phyloP scores from a whole-genome alignment of 2,113 vertebrate species.

The Drymodes brunneopygia region DNA sequence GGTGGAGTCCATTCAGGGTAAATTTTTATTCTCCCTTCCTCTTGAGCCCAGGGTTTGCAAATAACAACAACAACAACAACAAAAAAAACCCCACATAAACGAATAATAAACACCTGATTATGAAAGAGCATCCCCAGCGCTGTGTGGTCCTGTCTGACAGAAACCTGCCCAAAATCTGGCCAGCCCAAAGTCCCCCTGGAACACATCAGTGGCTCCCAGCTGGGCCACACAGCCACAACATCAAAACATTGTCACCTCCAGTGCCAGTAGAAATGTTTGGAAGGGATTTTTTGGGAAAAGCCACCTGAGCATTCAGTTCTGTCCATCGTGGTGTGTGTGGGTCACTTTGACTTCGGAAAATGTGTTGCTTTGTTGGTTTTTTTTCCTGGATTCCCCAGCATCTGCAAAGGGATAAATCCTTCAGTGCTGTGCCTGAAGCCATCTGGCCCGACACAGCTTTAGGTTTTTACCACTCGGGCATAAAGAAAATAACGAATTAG shows the following conservation, averaged over 20 bases:
- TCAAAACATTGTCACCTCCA: not conserved
- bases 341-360: not conserved
- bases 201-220: no score
- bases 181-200: not conserved
- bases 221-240: not conserved
- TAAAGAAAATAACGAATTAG: not conserved
- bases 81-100: no score
- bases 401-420: not conserved
- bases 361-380: no score
- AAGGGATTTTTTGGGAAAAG: no score
- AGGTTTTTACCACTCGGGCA: not conserved
- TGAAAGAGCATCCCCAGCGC: not conserved
- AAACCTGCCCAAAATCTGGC: not conserved
- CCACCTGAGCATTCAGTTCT: not conserved
- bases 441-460: not conserved
- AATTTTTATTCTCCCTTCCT: not conserved
- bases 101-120: fast-evolving
- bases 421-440: not conserved
- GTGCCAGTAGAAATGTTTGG: fast-evolving
- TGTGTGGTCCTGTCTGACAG: not conserved
- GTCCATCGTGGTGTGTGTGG: fast-evolving
- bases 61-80: no score
- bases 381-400: not conserved
- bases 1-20: not conserved
- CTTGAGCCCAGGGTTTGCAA: no score